A percentile compares a stretch with the other conserved stretches of the same genome.
Conservation (phyloP, 2,888 invertebrate species). For the Agonopterix heracliana region DNA sequence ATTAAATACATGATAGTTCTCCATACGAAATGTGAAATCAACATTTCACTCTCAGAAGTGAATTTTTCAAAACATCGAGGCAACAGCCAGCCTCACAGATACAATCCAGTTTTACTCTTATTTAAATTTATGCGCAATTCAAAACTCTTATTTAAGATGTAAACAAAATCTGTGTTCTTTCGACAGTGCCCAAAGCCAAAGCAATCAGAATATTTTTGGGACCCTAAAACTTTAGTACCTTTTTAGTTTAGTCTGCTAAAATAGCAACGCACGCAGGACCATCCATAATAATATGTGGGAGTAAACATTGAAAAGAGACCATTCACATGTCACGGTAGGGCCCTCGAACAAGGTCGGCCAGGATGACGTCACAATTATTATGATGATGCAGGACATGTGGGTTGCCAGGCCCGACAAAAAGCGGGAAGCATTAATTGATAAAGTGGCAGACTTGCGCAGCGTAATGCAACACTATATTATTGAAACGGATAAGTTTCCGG, state of each 20-base stretch:
- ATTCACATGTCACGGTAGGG: slow-evolving; percentile 40
- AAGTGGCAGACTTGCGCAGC: slow-evolving; percentile 38
- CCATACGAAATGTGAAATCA: no score
- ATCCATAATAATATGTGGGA: slow-evolving; percentile 37
- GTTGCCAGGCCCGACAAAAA: slow-evolving; percentile 28
- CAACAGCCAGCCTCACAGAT: no score
- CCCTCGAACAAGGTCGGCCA: slow-evolving; percentile 54
- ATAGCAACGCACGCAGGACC: background rate
- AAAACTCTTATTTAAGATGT: slow-evolving; percentile 11
- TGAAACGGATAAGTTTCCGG: slow-evolving; percentile 30
- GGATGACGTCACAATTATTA: slow-evolving; percentile 56
- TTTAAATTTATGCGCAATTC: slow-evolving; percentile 16
- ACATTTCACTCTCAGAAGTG: no score
- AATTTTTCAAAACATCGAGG: no score
- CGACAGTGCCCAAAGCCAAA: no score
- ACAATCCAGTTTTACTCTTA: no score
- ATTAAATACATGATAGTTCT: no score
- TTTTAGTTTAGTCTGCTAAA: background rate
- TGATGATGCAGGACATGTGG: slow-evolving; percentile 57
- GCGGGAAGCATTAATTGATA: slow-evolving; percentile 58
- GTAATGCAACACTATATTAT: slow-evolving; percentile 6
- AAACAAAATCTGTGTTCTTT: no score
- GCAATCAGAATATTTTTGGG: no score
- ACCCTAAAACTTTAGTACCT: no score
- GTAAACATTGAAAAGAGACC: slow-evolving; percentile 48